Evolutionary conservation across 2,797 vertebrate genomes (phyloP).

Genomic region (Takifugu ocellatus): DNA sequence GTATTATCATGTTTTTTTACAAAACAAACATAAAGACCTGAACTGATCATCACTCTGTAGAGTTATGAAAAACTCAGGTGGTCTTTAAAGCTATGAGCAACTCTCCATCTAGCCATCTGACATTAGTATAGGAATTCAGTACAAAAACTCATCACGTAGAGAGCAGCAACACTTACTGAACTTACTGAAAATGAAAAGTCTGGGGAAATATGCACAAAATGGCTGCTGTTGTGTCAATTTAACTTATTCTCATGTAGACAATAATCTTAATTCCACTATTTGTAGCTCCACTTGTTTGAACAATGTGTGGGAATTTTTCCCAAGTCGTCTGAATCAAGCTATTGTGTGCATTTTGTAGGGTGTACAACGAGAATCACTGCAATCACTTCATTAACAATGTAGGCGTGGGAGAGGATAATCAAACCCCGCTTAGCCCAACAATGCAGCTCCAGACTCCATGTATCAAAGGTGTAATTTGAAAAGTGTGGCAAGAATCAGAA

Average conservation of each 20-base stretch:
- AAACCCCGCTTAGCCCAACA: conserved; percentile 12
- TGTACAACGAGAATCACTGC: conserved; percentile 7
- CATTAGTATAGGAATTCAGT: too few relatives aligned
- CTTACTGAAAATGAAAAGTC: too few relatives aligned
- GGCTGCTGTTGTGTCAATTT: background rate
- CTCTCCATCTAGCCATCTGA: too few relatives aligned
- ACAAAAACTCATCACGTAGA: too few relatives aligned
- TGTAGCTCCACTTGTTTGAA: conserved; percentile 26
- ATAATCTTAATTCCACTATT: conserved; percentile 19
- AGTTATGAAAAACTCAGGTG: too few relatives aligned
- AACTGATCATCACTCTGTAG: too few relatives aligned
- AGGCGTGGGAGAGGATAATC: conserved; percentile 20
- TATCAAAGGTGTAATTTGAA: conserved; percentile 1
- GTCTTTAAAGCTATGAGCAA: too few relatives aligned
- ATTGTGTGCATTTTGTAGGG: conserved; percentile 30
- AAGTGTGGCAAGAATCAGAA: background rate
- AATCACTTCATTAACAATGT: conserved; percentile 48
- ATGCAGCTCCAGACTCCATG: background rate
- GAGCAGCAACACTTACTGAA: too few relatives aligned
- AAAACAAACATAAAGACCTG: too few relatives aligned
- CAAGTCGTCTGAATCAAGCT: conserved; percentile 4
- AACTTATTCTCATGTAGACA: conserved; percentile 1
- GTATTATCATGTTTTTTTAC: too few relatives aligned
- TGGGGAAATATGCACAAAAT: background rate
- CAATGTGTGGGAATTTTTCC: conserved; percentile 4